A percentile compares a stretch with the other conserved stretches of the same genome.
Conservation (phyloP, 2,797 vertebrate genomes). For the Acanthiza pusilla region DNA sequence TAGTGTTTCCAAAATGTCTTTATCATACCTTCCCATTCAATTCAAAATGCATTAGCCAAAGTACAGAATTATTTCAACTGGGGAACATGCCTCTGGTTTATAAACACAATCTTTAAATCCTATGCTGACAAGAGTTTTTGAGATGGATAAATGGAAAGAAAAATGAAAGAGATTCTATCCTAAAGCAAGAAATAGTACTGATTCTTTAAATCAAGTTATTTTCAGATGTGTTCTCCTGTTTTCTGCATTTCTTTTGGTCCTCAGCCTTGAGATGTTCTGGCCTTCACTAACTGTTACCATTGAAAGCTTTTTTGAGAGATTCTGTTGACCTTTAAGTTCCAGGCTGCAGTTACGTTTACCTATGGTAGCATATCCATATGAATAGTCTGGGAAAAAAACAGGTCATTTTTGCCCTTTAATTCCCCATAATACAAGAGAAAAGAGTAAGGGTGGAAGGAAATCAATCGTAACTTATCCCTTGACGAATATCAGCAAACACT, state of each 20-base stretch:
- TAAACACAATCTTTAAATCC: background rate
- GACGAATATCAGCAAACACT: constrained; percentile 75
- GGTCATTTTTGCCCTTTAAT: constrained; percentile 71
- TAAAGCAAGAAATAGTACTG: background rate
- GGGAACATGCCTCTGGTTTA: background rate
- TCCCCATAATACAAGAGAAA: constrained; percentile 68
- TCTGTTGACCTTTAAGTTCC: constrained; percentile 57
- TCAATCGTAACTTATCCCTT: constrained; percentile 78
- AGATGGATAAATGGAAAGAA: background rate
- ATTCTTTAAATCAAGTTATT: background rate
- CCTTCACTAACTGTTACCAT: background rate
- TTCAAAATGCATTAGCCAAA: background rate
- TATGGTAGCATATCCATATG: constrained; percentile 41
- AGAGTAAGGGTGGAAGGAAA: constrained; percentile 69
- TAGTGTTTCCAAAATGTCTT: background rate
- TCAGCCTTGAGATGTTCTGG: background rate
- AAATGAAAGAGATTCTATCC: background rate
- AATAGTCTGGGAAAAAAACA: constrained; percentile 1
- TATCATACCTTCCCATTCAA: background rate
- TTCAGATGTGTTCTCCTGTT: background rate
- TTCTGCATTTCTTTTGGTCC: background rate
- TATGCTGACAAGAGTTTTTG: background rate
- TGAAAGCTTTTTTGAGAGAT: constrained; percentile 10
- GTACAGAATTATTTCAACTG: background rate
- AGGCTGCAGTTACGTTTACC: constrained; percentile 39